Conservation (phyloP, 2,888 invertebrate genomes). For the Nyleta sp. region DNA sequence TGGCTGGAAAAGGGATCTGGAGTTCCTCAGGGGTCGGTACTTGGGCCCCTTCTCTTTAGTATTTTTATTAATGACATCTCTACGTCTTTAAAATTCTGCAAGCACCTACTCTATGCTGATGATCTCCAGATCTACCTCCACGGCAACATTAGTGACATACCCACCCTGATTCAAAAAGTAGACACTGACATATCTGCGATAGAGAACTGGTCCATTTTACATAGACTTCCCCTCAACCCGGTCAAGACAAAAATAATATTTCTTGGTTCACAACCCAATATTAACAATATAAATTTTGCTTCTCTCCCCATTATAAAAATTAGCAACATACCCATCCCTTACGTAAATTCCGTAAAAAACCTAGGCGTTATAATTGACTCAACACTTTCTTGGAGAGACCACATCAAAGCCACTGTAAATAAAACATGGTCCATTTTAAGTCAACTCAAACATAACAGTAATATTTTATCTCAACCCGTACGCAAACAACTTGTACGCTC, state of each 20-base stretch:
- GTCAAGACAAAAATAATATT: background rate
- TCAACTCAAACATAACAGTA: background rate
- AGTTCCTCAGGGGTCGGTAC: background rate
- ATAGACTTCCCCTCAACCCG: background rate
- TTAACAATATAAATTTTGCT: background rate
- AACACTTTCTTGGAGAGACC: background rate
- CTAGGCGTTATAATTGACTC: constrained; percentile 1
- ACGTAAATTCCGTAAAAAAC: background rate
- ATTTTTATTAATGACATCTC: background rate
- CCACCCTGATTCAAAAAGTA: background rate
- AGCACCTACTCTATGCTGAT: background rate
- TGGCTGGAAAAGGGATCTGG: background rate
- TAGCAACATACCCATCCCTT: background rate
- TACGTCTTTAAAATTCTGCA: background rate
- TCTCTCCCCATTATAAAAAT: background rate
- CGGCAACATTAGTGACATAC: background rate
- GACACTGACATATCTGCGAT: background rate
- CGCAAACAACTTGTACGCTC: background rate
- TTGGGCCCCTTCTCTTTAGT: background rate
- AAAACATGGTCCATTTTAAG: background rate
- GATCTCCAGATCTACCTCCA: constrained; percentile 3
- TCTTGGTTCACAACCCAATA: background rate
- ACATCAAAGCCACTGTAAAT: background rate
- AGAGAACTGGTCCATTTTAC: background rate
- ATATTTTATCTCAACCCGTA: background rate